Base-by-base conservation (phyloP, 2,797 vertebrate genomes). In the Menidia menidia region DNA sequence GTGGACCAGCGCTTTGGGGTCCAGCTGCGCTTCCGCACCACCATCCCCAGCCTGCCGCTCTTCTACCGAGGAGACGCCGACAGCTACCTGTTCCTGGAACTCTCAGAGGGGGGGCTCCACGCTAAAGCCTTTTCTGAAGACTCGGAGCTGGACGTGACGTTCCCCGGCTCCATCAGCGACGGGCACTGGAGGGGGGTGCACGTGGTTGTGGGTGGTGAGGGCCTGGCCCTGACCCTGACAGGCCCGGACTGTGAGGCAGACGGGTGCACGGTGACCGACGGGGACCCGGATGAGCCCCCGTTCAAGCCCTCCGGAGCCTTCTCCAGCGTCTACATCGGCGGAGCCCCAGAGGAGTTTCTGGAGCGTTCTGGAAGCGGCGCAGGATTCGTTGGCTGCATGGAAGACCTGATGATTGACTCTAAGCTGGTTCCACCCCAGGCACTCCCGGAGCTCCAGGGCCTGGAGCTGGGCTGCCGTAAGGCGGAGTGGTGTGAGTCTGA, bases 311-410 rank as follows among this genome's bases (percentile, higher is more conserved):
- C 80, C 4, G 73, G 84, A 32, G 83, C 85, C 0, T 90, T 91
- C 5, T 31, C 67, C 51, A 63, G 83, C 0, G 19, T 84, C 2
- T 90, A 88, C 77, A 59, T 95, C 3, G 96, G 95, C 11, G 96
- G 96, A 7, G 92, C 85, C 4, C 89, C 91, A 15, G 69, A 84
- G 11, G 59, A 91, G 5, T 85, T 94, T 83, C 84, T 82, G 55
- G 90, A 57, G 32, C 60, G 39, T 66, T 89, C 90, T 0, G 0
- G 7, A 16, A 94, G 91, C 44, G 79, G 72, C 2, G 77, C 56
- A 8, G 88, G 91, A 53, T 98, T 98, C 68, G 86, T 95, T 0
- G 97, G 97, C 50, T 99, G 97, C 79, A 88, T 99, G 89, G 92
- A 97, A 65, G 97, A 99, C 39, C 58, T 98, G 3, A 75, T 65